Evolutionary conservation across 30 jellyfish, hydroid and myxozoan species (phyloP).

Genomic region (Cassiopea xamachana): DNA sequence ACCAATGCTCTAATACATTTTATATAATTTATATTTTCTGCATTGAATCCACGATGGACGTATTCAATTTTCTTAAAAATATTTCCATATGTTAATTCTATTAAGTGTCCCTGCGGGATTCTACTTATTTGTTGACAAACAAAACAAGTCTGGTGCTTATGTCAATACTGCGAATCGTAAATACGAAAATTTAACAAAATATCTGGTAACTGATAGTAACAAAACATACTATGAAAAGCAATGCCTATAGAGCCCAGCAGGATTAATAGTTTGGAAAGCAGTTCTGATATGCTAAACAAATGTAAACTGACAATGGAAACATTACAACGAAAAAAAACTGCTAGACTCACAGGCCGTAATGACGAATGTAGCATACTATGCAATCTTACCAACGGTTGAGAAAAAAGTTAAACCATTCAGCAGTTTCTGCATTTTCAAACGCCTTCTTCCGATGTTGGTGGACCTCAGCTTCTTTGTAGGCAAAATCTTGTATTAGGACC

Average conservation of each 20-base stretch:
- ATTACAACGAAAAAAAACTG: not conserved
- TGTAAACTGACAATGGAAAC: not conserved
- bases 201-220: not conserved
- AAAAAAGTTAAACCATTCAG: slow-evolving; percentile 93
- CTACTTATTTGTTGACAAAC: not conserved
- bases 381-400: slow-evolving; percentile 89
- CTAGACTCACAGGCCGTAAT: not conserved
- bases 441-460: slow-evolving; percentile 94
- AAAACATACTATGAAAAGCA: too few relatives aligned
- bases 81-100: not conserved
- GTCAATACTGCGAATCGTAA: not conserved
- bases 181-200: not conserved
- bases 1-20: too few relatives aligned
- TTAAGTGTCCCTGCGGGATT: not conserved
- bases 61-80: too few relatives aligned
- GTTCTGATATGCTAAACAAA: too few relatives aligned
- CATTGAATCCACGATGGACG: too few relatives aligned
- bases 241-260: too few relatives aligned
- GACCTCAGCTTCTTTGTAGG: slow-evolving; percentile 85
- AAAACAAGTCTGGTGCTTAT: not conserved
- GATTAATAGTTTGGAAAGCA: too few relatives aligned
- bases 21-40: too few relatives aligned
- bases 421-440: slow-evolving; percentile 92
- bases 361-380: not conserved
- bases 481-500: slow-evolving; percentile 77